Percentiles rank a stretch among this genome's conserved stretches.
These are phyloP conservation scores for Pangasius mekongensis DNA, from an alignment of 2,797 vertebrate species.

Conservation along the genomic window DNA sequence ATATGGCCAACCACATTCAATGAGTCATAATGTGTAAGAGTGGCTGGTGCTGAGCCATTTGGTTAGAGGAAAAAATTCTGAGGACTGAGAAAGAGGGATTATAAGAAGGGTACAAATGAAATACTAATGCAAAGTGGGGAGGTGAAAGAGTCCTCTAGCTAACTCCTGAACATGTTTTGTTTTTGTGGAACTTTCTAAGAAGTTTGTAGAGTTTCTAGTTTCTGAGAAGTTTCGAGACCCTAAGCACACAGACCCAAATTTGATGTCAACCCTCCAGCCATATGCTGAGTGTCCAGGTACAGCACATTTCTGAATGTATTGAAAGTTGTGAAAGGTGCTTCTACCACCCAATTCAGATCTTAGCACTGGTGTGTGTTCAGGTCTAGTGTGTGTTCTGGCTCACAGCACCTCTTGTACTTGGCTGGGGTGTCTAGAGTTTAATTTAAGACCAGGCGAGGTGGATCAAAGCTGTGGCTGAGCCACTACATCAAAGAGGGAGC, in stretches of 20 bases:
- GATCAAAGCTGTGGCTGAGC: conserved; percentile 57
- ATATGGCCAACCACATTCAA: conserved; percentile 21
- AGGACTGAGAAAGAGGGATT: not conserved
- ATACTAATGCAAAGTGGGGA: conserved; percentile 27
- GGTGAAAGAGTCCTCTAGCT: not conserved
- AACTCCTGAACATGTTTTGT: conserved; percentile 5
- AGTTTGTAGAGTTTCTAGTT: not conserved
- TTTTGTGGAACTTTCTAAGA: not conserved
- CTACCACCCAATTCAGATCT: conserved; percentile 42
- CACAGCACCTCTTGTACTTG: conserved; percentile 42
- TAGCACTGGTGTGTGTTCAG: conserved; percentile 46
- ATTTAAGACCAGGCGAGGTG: conserved; percentile 56
- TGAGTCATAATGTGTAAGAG: conserved; percentile 39
- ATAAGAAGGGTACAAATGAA: conserved; percentile 25
- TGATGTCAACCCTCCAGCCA: not conserved
- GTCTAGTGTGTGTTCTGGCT: conserved; percentile 49
- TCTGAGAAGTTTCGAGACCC: not conserved
- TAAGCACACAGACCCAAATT: not conserved
- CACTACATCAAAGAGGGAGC: conserved; percentile 56
- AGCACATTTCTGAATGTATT: conserved; percentile 21
- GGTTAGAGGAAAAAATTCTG: conserved; percentile 15
- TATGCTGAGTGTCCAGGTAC: not conserved
- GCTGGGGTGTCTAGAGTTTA: conserved; percentile 52
- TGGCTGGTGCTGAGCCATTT: conserved; percentile 30
- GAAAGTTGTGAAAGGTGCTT: conserved; percentile 21